These are phyloP conservation scores for Mizuhopecten yessoensis DNA, from an alignment of 1,140 invertebrate genomes.

Conservation along the genomic window DNA sequence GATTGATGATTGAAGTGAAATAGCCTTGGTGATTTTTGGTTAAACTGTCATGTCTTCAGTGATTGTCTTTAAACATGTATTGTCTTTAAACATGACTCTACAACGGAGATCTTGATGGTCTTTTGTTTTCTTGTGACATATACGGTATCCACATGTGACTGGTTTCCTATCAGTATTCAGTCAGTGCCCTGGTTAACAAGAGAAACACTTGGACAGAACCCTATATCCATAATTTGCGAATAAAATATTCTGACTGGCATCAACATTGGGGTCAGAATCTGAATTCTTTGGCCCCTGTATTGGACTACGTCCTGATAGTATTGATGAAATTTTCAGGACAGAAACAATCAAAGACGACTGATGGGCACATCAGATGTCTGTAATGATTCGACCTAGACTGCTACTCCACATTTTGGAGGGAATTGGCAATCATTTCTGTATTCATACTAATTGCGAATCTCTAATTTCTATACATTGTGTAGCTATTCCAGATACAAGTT, in stretches of 20 bases:
- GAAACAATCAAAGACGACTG: background rate
- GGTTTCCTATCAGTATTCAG: background rate
- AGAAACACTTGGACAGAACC: background rate
- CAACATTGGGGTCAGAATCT: background rate
- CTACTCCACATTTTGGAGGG: background rate
- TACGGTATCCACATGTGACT: background rate
- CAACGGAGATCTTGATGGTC: background rate
- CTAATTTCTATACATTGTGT: conserved; percentile 29
- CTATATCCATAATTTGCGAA: conserved; percentile 1
- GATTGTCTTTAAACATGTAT: no score
- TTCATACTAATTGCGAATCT: background rate
- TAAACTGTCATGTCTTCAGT: no score
- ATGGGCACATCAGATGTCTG: background rate
- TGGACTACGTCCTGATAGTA: background rate
- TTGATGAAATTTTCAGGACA: background rate
- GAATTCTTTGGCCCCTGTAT: background rate
- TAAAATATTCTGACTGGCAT: conserved; percentile 1
- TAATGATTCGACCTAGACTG: background rate
- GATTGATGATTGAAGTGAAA: no score
- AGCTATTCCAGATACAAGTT: background rate
- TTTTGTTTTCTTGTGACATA: background rate
- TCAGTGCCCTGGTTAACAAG: background rate
- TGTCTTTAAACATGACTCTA: no score
- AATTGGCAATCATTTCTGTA: background rate
- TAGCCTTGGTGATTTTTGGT: no score